Base-by-base conservation (phyloP, 2,113 vertebrate genomes). In the Axis porcinus region DNA sequence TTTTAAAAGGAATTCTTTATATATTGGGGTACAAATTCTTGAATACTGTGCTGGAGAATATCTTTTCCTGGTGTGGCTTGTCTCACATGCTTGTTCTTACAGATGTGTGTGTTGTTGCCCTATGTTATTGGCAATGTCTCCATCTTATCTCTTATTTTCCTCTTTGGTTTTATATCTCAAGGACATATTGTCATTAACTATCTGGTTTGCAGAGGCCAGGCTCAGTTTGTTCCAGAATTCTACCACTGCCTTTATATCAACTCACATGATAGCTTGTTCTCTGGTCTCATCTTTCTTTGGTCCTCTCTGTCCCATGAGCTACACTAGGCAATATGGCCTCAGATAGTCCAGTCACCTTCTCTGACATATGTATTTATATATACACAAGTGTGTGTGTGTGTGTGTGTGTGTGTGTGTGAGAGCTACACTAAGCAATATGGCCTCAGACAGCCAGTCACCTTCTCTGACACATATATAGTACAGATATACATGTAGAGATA, bases 91-190 rank as follows among this genome's bases (percentile, higher is more conserved):
- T 43, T 87, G 40, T 27, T 19, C 50, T 50, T 36, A 30, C 0
- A 2, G 28, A 6, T 1, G 21, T 5, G n/a, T 6, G 45, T 57
- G 47, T 2, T 3, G 0, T 8, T 88, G 25, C 5, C 27, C 33
- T 28, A 1, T 54, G 33, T 14, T 52, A 2, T 1, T 47, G 64
- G 54, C 21, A 60, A 58, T 17, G 45, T 81, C 64, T 87, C 33
- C 36, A 21, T n/a, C n/a, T 70, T 67, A 16, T 0, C 15, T 78
- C 12, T 81, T 36, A 6, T 64, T 85, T 94, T 57, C 52, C 40
- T 86, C 10, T 86, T 55, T 6, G 8, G 28, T 33, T 91, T 76
- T 55, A 23, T 47, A n/a, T 52, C 50, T 62, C 25, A 36, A 81
- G 28, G 19, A 14, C 43, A 14, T 79, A 50, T n/a, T 23, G 87